Evolutionary conservation across 2,797 vertebrate genomes (phyloP).

Genomic region (Rhinoraja longicauda): DNA sequence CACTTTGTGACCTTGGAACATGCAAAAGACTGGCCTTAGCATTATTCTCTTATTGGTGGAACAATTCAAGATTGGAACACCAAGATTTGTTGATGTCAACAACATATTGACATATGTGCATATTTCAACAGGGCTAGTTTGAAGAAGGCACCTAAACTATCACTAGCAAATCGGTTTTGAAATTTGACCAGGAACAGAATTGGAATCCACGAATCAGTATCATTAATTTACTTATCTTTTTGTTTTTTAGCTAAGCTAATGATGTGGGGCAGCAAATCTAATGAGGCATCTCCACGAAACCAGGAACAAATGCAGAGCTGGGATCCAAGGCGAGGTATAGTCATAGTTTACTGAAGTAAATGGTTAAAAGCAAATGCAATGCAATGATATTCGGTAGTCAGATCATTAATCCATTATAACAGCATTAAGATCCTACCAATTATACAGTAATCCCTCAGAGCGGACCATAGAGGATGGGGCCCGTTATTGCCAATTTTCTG

Average conservation of each 20-base stretch:
- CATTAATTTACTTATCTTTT: constrained; percentile 18
- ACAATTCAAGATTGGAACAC: not conserved
- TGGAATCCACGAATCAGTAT: not conserved
- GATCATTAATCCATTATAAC: not conserved
- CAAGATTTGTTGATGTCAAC: not conserved
- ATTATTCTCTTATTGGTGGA: not conserved
- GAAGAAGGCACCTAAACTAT: no score
- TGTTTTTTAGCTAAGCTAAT: constrained; percentile 60
- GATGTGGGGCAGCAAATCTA: constrained; percentile 73
- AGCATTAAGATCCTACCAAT: not conserved
- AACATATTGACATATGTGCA: not conserved
- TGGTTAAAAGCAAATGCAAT: not conserved
- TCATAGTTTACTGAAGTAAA: not conserved
- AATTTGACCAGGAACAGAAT: not conserved
- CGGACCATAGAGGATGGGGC: no score
- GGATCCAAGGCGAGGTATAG: constrained; percentile 66
- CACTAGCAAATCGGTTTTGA: not conserved
- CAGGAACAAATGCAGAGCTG: constrained; percentile 54
- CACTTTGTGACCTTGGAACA: not conserved
- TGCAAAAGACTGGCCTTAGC: not conserved
- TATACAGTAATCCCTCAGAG: no score
- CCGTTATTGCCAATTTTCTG: no score
- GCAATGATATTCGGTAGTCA: not conserved
- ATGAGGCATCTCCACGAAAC: constrained; percentile 62
- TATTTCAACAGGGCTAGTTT: no score